A percentile compares a stretch with the other conserved stretches of the same genome.
These are phyloP conservation scores for Kryphioiulus occultus DNA, from an alignment of 2,888 invertebrate genomes.

Conservation along the genomic window DNA sequence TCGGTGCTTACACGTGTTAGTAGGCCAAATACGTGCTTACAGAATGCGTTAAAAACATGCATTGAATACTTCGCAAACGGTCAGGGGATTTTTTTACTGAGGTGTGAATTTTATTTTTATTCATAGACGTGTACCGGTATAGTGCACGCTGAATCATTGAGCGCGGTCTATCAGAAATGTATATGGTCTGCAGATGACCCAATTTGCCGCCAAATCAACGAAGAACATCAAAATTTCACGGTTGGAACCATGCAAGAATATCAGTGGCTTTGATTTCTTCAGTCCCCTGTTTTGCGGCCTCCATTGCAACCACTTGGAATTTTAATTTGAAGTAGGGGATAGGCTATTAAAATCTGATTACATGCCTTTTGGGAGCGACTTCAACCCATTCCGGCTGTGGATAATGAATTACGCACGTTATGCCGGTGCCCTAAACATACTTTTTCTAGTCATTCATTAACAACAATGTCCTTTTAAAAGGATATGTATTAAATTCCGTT, in stretches of 20 bases:
- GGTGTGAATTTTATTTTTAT: not conserved
- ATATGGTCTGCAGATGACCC: conserved; percentile 2
- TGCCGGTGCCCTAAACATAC: not conserved
- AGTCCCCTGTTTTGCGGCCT: not conserved
- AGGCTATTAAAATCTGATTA: not conserved
- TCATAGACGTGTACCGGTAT: not conserved
- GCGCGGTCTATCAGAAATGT: not conserved
- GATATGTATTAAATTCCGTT: not conserved
- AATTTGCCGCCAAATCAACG: conserved; percentile 14
- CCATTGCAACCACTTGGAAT: conserved; percentile 8
- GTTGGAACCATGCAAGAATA: not conserved
- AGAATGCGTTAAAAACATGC: no score
- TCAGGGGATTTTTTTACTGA: not conserved
- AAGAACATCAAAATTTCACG: conserved; percentile 4
- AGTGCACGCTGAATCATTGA: not conserved
- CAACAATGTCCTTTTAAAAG: not conserved
- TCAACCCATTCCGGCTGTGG: not conserved
- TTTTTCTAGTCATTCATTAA: not conserved
- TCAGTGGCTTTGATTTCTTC: not conserved
- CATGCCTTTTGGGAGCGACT: not conserved
- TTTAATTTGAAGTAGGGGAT: not conserved
- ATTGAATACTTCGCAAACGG: not conserved
- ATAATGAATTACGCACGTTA: not conserved
- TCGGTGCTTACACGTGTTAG: no score
- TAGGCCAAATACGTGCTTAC: no score